Evolutionary conservation across 2,797 vertebrate species (phyloP).

Genomic region (Micropoecilia bifurca): DNA sequence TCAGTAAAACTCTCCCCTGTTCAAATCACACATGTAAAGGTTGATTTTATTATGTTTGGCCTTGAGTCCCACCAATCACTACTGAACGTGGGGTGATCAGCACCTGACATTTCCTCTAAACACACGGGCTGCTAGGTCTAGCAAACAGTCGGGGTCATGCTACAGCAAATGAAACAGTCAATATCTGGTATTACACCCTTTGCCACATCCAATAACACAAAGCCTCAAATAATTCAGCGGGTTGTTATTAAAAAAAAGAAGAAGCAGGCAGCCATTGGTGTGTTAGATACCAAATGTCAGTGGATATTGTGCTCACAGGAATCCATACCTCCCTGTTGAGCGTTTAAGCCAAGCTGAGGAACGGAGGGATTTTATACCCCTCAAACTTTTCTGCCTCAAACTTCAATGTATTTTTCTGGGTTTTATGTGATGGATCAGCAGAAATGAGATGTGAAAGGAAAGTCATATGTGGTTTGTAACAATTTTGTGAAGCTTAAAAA

Average conservation of each 20-base stretch:
- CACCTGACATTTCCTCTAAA: constrained; percentile 68
- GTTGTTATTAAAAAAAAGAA: constrained; percentile 54
- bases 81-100: constrained; percentile 24
- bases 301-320: constrained; percentile 44
- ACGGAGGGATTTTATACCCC: neutral
- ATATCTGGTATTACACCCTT: constrained; percentile 51
- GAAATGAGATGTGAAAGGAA: too few relatives aligned
- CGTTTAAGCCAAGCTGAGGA: constrained; percentile 34
- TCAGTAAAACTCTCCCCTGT: neutral
- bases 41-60: constrained; percentile 6
- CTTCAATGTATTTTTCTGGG: too few relatives aligned
- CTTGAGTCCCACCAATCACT: neutral
- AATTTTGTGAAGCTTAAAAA: too few relatives aligned
- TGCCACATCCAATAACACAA: constrained; percentile 51
- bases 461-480: too few relatives aligned
- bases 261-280: constrained; percentile 36
- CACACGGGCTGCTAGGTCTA: constrained; percentile 38
- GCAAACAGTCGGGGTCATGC: constrained; percentile 47
- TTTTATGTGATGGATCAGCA: too few relatives aligned
- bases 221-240: constrained; percentile 48
- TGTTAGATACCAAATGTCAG: constrained; percentile 60
- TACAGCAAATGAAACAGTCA: constrained; percentile 55
- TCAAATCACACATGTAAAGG: constrained; percentile 31
- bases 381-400: too few relatives aligned
- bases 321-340: constrained; percentile 34